Evolutionary conservation across 2,797 vertebrate species (phyloP).

Genomic region (Darevskia nairensis): DNA sequence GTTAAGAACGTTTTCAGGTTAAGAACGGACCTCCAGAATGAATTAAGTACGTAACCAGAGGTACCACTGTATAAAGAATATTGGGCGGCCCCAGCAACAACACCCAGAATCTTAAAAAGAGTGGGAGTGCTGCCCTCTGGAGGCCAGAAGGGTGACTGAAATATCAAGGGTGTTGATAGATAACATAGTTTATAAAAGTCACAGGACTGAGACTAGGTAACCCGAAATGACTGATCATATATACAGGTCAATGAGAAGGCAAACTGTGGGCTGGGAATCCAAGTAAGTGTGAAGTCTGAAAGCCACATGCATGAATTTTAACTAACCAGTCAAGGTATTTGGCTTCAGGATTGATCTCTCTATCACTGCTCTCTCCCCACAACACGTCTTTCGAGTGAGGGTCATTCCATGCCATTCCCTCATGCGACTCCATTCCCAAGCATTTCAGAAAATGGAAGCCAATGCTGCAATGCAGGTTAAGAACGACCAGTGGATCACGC

Average conservation of each 20-base stretch:
- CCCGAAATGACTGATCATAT: not conserved
- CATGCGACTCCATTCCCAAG: not conserved
- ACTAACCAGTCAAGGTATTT: not conserved
- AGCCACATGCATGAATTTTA: not conserved
- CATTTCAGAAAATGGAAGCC: not conserved
- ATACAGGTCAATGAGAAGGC: not conserved
- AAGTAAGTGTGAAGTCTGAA: not conserved
- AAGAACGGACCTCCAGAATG: too few species aligned
- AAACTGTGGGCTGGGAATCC: not conserved
- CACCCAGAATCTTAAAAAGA: not conserved
- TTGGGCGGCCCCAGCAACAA: too few species aligned
- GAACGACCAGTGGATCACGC: not conserved
- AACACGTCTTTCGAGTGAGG: not conserved
- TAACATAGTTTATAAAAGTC: not conserved
- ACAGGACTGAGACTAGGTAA: not conserved
- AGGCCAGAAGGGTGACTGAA: not conserved
- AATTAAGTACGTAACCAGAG: too few species aligned
- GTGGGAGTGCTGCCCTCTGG: slow-evolving; percentile 1
- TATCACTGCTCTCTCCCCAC: not conserved
- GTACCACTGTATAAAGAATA: not conserved
- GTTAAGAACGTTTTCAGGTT: too few species aligned
- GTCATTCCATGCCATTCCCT: not conserved
- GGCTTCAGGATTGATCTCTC: not conserved
- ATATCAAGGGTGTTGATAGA: not conserved
- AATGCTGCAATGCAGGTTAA: not conserved